Conservation (phyloP, 2,113 vertebrate genomes). For the Corydoras sp. region DNA sequence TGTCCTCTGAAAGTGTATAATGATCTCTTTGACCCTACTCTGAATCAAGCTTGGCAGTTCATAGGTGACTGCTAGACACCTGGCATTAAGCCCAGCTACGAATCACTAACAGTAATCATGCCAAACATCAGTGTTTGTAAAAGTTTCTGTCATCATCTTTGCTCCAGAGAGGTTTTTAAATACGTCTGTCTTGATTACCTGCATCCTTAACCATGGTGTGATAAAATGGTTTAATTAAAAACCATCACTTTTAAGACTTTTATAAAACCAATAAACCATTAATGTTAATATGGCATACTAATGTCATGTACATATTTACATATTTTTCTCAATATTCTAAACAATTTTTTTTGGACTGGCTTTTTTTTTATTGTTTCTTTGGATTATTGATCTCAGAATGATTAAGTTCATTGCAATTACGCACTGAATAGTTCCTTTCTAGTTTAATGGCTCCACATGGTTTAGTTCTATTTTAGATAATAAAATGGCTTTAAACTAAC, state of each 20-base stretch:
- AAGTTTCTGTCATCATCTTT: not conserved
- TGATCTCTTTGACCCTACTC: constrained; percentile 7
- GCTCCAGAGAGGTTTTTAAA: not conserved
- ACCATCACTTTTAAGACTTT: no score
- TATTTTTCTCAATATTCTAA: not conserved
- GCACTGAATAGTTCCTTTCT: not conserved
- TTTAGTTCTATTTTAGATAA: not conserved
- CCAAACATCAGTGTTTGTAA: constrained; percentile 1
- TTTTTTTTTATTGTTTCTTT: no score
- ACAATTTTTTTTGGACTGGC: no score
- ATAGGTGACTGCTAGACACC: not conserved
- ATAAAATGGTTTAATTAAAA: no score
- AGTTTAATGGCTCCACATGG: not conserved
- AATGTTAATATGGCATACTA: no score
- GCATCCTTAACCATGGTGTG: not conserved
- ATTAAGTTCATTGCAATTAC: no score
- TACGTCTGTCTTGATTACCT: not conserved
- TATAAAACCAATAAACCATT: no score
- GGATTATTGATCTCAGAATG: no score
- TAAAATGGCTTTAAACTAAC: constrained; percentile 4
- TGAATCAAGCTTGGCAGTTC: not conserved
- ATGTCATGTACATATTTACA: not conserved
- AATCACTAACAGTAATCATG: not conserved
- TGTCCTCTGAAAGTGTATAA: not conserved
- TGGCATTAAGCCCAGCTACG: constrained; percentile 7